A percentile compares a stretch with the other conserved stretches of the same genome.
Evolutionary conservation across 2,888 invertebrate genomes (phyloP).

Genomic region (Eilema caniola): DNA sequence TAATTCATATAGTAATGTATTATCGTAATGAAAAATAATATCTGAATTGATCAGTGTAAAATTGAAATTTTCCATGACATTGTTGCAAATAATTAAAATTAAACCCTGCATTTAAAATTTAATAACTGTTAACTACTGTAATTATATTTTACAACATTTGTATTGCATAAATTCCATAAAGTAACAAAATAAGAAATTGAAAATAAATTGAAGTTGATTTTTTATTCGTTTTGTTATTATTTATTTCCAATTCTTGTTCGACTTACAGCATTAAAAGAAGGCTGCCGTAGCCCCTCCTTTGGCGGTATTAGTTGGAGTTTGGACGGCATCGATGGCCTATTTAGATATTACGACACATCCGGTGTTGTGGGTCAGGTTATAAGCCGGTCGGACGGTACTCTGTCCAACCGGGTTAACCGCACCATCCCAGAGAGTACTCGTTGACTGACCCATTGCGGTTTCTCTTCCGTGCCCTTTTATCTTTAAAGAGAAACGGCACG

Average conservation of each 20-base stretch:
- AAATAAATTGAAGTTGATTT: constrained; percentile 86
- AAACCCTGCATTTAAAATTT: constrained; percentile 84
- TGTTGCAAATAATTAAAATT: constrained; percentile 69
- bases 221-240: constrained; percentile 61
- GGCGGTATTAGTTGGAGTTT: not conserved
- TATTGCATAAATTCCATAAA: constrained; percentile 84
- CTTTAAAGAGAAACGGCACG: not conserved
- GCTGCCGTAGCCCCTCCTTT: not conserved
- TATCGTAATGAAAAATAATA: constrained; percentile 54
- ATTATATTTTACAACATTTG: constrained; percentile 84
- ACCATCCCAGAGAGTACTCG: not conserved
- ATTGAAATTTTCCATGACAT: constrained; percentile 80
- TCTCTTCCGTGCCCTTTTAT: constrained; percentile 1
- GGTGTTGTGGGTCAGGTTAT: not conserved
- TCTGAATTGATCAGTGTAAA: constrained; percentile 59
- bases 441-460: not conserved
- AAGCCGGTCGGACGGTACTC: not conserved
- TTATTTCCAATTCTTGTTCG: constrained; percentile 6
- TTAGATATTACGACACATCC: not conserved
- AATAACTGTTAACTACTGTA: constrained; percentile 83
- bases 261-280: not conserved
- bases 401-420: not conserved
- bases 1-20: constrained; percentile 54
- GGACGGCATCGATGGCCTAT: not conserved
- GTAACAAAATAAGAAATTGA: constrained; percentile 79